phyloP scores from a whole-genome alignment of 2,797 vertebrate species.

The Poecilia velifera region DNA sequence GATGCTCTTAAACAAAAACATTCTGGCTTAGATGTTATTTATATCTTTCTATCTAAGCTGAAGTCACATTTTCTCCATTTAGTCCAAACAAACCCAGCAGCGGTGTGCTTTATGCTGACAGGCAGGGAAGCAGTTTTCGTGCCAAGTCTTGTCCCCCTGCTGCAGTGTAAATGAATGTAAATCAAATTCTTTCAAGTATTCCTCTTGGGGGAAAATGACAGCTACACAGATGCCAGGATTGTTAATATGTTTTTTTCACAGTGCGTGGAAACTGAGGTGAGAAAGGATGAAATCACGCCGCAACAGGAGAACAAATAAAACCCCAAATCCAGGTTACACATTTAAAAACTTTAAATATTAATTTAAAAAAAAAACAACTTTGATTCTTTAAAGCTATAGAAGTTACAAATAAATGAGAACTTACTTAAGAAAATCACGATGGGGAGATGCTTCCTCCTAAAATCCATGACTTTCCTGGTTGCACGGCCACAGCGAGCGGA shows the following conservation, averaged over 20 bases:
- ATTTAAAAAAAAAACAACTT: not conserved
- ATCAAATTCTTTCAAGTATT: slow-evolving; percentile 39
- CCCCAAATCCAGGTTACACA: not conserved
- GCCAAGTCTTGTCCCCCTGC: slow-evolving; percentile 42
- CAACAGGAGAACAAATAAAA: slow-evolving; percentile 6
- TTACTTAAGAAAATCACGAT: slow-evolving; percentile 76
- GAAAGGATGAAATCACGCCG: slow-evolving; percentile 1
- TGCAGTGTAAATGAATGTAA: slow-evolving; percentile 57
- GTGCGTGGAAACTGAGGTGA: slow-evolving; percentile 1
- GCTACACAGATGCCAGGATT: not conserved
- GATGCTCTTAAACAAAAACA: not conserved
- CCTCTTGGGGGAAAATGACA: slow-evolving; percentile 29
- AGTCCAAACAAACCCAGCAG: not conserved
- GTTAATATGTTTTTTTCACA: slow-evolving; percentile 2
- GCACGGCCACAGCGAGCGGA: slow-evolving; percentile 54
- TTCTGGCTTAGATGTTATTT: not conserved
- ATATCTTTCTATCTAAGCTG: not conserved
- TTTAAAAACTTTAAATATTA: not conserved
- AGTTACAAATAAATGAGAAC: slow-evolving; percentile 34
- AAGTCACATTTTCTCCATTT: not conserved
- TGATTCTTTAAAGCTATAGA: not conserved
- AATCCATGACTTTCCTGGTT: slow-evolving; percentile 74
- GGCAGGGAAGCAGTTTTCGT: slow-evolving; percentile 21
- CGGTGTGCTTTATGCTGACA: not conserved
- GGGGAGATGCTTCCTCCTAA: slow-evolving; percentile 57